These are phyloP conservation scores for Oncorhynchus nerka DNA, from an alignment of 2,113 vertebrate species.

Conservation along the genomic window DNA sequence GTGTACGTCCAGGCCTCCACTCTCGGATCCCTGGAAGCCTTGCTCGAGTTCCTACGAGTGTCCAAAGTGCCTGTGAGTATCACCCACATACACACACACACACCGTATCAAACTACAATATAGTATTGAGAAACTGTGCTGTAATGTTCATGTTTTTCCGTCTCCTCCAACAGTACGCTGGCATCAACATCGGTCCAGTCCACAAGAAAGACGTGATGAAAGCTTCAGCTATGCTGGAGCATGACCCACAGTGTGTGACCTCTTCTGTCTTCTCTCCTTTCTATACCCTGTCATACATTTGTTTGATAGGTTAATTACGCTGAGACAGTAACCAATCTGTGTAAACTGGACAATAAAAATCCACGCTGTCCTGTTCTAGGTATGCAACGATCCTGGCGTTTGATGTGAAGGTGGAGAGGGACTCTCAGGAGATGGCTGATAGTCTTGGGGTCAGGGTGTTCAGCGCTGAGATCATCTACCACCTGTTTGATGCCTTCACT, in stretches of 20 bases:
- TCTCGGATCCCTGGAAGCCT: slow-evolving; percentile 92
- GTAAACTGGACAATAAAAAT: too few species aligned
- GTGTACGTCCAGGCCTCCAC: slow-evolving; percentile 98
- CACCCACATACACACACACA: background rate
- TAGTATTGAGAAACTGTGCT: background rate
- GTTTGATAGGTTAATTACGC: too few species aligned
- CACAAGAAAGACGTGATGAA: slow-evolving; percentile 98
- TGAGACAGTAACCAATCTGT: too few species aligned
- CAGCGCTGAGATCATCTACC: slow-evolving; percentile 98
- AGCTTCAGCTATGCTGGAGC: slow-evolving; percentile 95
- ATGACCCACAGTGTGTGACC: slow-evolving; percentile 87
- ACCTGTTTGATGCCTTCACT: slow-evolving; percentile 96
- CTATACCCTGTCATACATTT: background rate
- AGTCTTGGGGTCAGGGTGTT: slow-evolving; percentile 93
- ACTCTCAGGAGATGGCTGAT: slow-evolving; percentile 97
- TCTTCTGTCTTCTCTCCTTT: background rate
- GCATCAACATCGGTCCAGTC: slow-evolving; percentile 97
- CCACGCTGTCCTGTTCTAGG: slow-evolving; percentile 53
- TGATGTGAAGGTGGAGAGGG: slow-evolving; percentile 93
- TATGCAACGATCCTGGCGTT: slow-evolving; percentile 95
- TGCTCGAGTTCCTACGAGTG: slow-evolving; percentile 93
- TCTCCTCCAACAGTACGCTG: slow-evolving; percentile 82
- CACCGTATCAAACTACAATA: background rate
- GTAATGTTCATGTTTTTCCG: background rate
- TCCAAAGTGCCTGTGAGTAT: slow-evolving; percentile 91